phyloP scores from a whole-genome alignment of 2,797 vertebrate genomes.

The Pangasius sanitwongsei region DNA sequence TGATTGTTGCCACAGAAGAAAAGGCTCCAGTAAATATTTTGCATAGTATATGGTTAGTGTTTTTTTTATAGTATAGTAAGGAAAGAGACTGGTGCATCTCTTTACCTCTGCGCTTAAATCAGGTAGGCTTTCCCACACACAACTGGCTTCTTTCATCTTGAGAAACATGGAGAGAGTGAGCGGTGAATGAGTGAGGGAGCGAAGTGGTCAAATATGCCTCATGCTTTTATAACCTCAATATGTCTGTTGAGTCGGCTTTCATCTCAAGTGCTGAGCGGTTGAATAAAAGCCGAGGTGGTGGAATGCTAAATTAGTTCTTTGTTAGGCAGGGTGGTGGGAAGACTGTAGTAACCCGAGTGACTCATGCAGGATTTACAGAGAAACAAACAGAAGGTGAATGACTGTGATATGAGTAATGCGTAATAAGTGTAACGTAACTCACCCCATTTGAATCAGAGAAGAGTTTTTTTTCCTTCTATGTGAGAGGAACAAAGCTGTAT shows the following conservation, averaged over 20 bases:
- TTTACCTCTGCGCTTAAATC: neutral
- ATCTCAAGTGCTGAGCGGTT: constrained; percentile 22
- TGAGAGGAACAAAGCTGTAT: neutral
- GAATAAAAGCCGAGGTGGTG: constrained; percentile 31
- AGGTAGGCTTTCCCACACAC: neutral
- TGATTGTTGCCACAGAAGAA: neutral
- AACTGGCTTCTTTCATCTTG: constrained; percentile 31
- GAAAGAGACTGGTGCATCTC: neutral
- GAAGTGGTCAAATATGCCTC: neutral
- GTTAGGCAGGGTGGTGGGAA: constrained; percentile 29
- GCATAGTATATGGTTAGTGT: neutral
- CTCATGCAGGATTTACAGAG: constrained; percentile 46
- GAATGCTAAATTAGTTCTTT: constrained; percentile 45
- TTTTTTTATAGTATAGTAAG: neutral
- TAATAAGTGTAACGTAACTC: neutral
- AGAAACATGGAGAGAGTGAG: neutral
- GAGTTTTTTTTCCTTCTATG: neutral
- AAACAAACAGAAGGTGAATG: constrained; percentile 35
- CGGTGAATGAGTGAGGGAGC: neutral
- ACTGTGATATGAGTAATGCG: constrained; percentile 22
- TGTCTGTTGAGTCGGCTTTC: constrained; percentile 26
- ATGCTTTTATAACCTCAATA: neutral
- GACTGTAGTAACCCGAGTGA: constrained; percentile 42
- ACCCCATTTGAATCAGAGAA: neutral
- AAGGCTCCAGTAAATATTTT: neutral